Base-by-base conservation (phyloP, 2,797 vertebrate species). In the Menidia menidia region DNA sequence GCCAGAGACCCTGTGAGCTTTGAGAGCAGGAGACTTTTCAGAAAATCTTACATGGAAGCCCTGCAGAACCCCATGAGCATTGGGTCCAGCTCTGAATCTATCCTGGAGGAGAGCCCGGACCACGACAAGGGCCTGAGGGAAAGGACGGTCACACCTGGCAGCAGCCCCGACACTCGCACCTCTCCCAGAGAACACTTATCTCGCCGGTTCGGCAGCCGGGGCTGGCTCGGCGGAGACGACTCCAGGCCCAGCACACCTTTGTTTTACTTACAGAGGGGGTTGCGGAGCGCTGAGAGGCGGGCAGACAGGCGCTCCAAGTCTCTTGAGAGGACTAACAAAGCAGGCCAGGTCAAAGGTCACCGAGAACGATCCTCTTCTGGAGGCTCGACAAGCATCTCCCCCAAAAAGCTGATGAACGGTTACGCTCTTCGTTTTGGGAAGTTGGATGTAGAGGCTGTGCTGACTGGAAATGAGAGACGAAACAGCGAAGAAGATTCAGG, bases 11-110 rank as follows among this genome's bases (percentile, higher is more conserved):
- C 94, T 0, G 76, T 79, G 2, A 61, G 88, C 7, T 92, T 94
- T 50, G 95, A 96, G 82, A 92, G 92, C 47, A 92, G 90, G 35
- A 92, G 95, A 31, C 91, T 96, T 76, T 96, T 96, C 80, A 90
- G 96, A 52, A 96, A 96, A 65, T 96, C 96, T 3, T 97, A 96
- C 83, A 94, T 96, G 93, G 96, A 96, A 81, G 96, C 96, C 7
- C 82, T 96, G 63, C 94, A 94, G 78, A 97, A 96, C 75, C 96
- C 96, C 10, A 95, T 97, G 95, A 94, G 91, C 63, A 85, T 96
- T 0, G 95, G 94, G n/a, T 95, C 94, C n/a, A 95, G 95, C 80
- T 95, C 95, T 1, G 94, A 96, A 80, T 96, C 94, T 47, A 95
- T 95, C 31, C 78, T 95, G 41, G 94, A 95, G 81, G 94, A 94